A percentile compares a stretch with the other conserved stretches of the same genome.
phyloP scores from a whole-genome alignment of 2,888 invertebrate genomes.

The Allygus modestus region DNA sequence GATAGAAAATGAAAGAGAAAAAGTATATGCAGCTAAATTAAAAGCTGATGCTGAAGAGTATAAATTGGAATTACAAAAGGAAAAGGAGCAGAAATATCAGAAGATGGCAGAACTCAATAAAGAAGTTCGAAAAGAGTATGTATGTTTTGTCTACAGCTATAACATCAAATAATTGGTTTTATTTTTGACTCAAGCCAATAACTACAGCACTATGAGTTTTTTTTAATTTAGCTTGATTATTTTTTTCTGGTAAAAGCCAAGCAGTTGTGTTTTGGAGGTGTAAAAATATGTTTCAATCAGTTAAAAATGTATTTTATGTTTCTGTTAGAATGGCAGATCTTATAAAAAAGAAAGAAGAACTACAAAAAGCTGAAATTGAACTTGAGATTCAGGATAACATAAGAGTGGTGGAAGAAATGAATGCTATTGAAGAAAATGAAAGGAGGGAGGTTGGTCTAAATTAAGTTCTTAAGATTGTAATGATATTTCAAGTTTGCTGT shows the following conservation, averaged over 20 bases:
- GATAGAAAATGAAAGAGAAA: slow-evolving; percentile 68
- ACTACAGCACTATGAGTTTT: too few relatives aligned
- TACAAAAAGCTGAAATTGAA: slow-evolving; percentile 51
- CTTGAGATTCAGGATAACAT: slow-evolving; percentile 64
- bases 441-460: slow-evolving; percentile 69
- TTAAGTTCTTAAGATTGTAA: not conserved
- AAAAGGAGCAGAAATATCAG: slow-evolving; percentile 73
- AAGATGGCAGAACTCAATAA: slow-evolving; percentile 67
- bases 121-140: slow-evolving; percentile 64
- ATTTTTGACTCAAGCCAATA: too few relatives aligned
- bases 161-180: too few relatives aligned
- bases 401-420: slow-evolving; percentile 61
- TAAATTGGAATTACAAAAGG: slow-evolving; percentile 72
- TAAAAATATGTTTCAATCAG: too few relatives aligned
- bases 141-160: not conserved
- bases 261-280: too few relatives aligned
- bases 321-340: slow-evolving; percentile 58
- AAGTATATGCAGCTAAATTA: slow-evolving; percentile 70
- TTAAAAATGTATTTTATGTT: too few relatives aligned
- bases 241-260: too few relatives aligned
- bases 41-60: slow-evolving; percentile 73
- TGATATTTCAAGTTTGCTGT: not conserved
- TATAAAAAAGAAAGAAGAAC: slow-evolving; percentile 58
- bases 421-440: slow-evolving; percentile 63
- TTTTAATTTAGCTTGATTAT: too few relatives aligned